Base-by-base conservation (phyloP, 2,113 vertebrate genomes). In the Jacana jacana region DNA sequence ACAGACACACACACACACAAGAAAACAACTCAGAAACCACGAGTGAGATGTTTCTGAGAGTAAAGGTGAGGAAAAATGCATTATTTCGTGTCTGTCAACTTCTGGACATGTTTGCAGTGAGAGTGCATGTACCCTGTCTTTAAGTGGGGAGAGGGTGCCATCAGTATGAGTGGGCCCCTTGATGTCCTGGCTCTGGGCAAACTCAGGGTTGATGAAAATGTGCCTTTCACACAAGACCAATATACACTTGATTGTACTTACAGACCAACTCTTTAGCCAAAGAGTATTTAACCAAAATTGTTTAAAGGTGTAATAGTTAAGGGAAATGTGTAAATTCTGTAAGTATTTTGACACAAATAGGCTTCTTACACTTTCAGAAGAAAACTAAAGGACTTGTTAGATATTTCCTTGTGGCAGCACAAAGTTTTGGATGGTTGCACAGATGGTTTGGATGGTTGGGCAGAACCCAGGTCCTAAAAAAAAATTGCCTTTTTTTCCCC, bases 121-220 rank as follows among this genome's bases (percentile, higher is more conserved):
- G 31, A 51, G 13, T 10, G 20, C 1, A 0, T 0, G 6, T 60
- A 31, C 35, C 22, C 16, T 23, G 17, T 25, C 54, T 54, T 76
- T 61, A 46, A 17, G 11, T 6, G 17, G 27, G 24, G 30, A 57
- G 69, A 57, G 28, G 42, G 13, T 39, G 39, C 11, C 60, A 44
- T 30, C 64, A 48, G 24, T 31, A 8, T 54, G 17, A 42, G 17
- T 9, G 33, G 17, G 10, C 20, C 49, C 18, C 30, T 64, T 72
- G 22, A 17, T 57, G 13, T 57, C 30, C 58, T 76, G 61, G 14
- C 57, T 58, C 28, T 57, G 40, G 54, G 31, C 39, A 61, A n/a
- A 12, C 42, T 66, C 35, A 35, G 39, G 33, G 40, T n/a, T 75
- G 18, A 11, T 18, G 35, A 61, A 57, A 40, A 77, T 48, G 25